phyloP scores from a whole-genome alignment of 2,113 vertebrate genomes.

The Recurvirostra avosetta region DNA sequence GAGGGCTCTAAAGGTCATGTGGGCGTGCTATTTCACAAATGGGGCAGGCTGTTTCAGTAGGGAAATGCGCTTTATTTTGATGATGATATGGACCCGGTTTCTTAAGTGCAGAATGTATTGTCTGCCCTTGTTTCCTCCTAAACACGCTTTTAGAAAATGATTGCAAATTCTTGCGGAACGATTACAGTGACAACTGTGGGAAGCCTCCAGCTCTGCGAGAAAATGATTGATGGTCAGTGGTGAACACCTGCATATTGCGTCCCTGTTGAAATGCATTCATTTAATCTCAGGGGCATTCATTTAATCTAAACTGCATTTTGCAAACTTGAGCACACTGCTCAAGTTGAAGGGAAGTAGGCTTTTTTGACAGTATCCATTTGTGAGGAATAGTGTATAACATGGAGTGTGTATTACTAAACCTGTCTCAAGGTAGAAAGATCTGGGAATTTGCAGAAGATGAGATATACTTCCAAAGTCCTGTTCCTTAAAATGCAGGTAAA shows the following conservation, averaged over 20 bases:
- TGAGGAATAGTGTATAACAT: neutral
- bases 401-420: neutral
- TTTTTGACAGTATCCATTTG: conserved; percentile 16
- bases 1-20: neutral
- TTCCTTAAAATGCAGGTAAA: conserved; percentile 30
- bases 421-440: neutral
- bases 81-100: neutral
- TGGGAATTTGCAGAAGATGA: neutral
- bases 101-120: neutral
- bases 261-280: neutral
- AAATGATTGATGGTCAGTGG: conserved; percentile 21
- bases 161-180: neutral
- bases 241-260: conserved; percentile 1
- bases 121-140: neutral
- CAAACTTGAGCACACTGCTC: neutral
- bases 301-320: conserved; percentile 31
- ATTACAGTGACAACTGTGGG: neutral
- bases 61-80: neutral
- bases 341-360: neutral
- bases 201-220: conserved; percentile 2
- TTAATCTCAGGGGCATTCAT: conserved; percentile 14
- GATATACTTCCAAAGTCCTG: neutral
- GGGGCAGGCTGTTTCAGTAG: neutral
- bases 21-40: neutral
- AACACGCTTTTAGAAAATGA: neutral